Base-by-base conservation (phyloP, 2,797 vertebrate genomes). In the Gobionotothen gibberifrons region DNA sequence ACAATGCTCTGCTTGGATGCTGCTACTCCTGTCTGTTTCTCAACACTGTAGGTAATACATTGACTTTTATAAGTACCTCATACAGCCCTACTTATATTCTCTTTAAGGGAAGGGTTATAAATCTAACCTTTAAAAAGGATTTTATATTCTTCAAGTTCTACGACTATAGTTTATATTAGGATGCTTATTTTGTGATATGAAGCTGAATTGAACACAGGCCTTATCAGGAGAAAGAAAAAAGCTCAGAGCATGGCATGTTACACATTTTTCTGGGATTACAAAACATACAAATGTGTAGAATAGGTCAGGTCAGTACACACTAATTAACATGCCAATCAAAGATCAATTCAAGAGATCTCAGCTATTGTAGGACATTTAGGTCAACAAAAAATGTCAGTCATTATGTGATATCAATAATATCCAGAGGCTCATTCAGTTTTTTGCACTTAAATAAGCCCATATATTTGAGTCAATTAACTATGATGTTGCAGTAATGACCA, bases 291-390 rank as follows among this genome's bases (percentile, higher is more conserved):
- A 57, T 71, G 58, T 61, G 59, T 44, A 12, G 55, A 9, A 49
- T 64, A 40, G 63, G 56, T 80, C 63, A 66, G 82, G 76, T 84
- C 63, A 75, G 64, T 61, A 78, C 83, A 76, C 8, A 17, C 74
- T 90, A 90, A 93, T 90, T 87, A 87, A 89, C 68, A 80, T 89
- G 90, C 80, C 91, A 92, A 80, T 92, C 89, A 90, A 78, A 83
- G 26, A 26, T 26, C 26, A 5, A 26, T 26, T 26, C 26, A 26
- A 26, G 22, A 26, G 22, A 26, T 26, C 22, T 9, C 8, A 14
- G 7, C 13, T 44, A 26, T 46, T 19, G 8, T 2, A 14, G 22
- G 16, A 60, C 3, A 56, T 32, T 8, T 32, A 32, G 32, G 32
- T 32, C 32, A 32, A 32, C 22, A 26, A 26, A 22, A 26, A 26